These are phyloP conservation scores for Parazoanthus swiftii DNA, from an alignment of 92 coral and sea anemone genomes.

Conservation along the genomic window DNA sequence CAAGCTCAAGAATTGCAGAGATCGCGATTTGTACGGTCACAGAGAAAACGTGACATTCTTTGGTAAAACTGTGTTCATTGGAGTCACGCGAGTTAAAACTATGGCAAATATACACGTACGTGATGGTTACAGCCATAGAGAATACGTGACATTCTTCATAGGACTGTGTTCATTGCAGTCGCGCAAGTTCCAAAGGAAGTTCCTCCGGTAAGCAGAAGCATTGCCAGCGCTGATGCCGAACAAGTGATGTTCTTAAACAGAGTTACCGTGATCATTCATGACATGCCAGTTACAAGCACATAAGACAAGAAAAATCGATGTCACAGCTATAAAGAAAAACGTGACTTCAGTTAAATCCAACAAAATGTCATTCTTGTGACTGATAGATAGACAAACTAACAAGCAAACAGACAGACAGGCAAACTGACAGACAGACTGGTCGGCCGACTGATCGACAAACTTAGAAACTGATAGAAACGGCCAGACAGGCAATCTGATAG, in stretches of 20 bases:
- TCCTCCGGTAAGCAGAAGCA: neutral
- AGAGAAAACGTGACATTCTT: neutral
- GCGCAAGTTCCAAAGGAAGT: neutral
- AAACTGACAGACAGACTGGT: neutral
- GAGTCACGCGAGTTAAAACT: neutral
- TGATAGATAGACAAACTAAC: neutral
- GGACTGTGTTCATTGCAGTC: neutral
- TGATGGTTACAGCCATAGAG: neutral
- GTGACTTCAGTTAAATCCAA: no score
- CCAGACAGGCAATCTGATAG: neutral
- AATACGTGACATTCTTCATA: neutral
- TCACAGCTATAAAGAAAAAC: no score
- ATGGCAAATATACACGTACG: neutral
- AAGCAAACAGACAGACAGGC: neutral
- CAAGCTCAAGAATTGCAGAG: neutral
- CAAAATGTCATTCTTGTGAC: neutral
- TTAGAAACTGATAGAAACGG: no score
- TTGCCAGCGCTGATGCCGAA: neutral
- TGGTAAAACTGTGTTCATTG: neutral
- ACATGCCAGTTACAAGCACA: neutral
- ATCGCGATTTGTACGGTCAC: no score
- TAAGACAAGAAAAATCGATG: neutral
- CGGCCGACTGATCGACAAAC: neutral
- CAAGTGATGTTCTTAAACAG: neutral
- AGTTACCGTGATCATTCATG: neutral